A percentile compares a stretch with the other conserved stretches of the same genome.
Evolutionary conservation across 2,797 vertebrate species (phyloP).

Genomic region (Luscinia megarhynchos): DNA sequence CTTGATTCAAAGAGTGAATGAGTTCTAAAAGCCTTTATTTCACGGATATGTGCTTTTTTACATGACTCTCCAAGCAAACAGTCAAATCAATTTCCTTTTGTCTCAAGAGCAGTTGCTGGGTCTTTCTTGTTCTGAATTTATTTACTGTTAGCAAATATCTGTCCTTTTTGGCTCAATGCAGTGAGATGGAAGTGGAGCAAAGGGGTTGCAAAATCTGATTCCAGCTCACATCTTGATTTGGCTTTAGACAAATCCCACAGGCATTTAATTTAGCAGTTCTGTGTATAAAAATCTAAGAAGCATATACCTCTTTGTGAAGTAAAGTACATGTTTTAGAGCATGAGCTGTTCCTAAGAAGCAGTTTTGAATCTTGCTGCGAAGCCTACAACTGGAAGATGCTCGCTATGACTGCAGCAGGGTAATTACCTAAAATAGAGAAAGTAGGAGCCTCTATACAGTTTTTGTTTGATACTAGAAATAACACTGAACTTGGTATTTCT

Average conservation of each 20-base stretch:
- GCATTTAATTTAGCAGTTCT: neutral
- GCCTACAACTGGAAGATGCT: neutral
- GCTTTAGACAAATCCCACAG: neutral
- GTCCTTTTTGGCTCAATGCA: neutral
- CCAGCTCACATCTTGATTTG: neutral
- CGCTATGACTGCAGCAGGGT: neutral
- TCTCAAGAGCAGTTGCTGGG: neutral
- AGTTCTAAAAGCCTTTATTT: neutral
- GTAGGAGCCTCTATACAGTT: neutral
- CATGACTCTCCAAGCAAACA: neutral
- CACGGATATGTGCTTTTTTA: neutral
- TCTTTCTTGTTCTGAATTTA: neutral
- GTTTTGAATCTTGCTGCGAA: neutral
- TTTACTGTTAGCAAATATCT: neutral
- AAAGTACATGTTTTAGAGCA: fast-evolving
- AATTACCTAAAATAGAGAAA: neutral
- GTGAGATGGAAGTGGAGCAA: neutral
- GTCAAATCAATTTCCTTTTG: neutral
- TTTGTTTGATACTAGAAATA: neutral
- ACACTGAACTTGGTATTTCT: constrained; percentile 15
- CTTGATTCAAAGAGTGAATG: neutral
- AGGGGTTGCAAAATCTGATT: neutral
- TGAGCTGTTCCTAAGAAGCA: neutral
- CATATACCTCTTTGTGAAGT: neutral
- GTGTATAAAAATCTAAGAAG: neutral